Evolutionary conservation across 1,140 invertebrate genomes (phyloP).

Genomic region (Drosophila kanapiae): DNA sequence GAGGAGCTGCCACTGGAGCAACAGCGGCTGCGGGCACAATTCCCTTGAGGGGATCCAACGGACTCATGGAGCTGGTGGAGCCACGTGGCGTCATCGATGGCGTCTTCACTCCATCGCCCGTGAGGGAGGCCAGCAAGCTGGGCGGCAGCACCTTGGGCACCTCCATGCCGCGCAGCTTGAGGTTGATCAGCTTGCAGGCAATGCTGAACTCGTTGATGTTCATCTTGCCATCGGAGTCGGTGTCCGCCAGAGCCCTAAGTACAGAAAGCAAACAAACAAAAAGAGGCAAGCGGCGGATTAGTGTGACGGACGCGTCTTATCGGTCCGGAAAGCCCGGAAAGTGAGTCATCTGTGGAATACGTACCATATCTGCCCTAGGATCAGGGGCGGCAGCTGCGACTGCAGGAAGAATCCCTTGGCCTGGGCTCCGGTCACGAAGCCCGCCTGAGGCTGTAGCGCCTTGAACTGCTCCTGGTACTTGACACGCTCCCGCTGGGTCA

Average conservation of each 20-base stretch:
- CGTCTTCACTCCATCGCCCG: conserved; percentile 78
- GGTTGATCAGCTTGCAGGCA: conserved; percentile 98
- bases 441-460: conserved; percentile 93
- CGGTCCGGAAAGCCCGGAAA: conserved; percentile 11
- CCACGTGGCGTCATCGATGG: conserved; percentile 79
- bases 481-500: conserved; percentile 93
- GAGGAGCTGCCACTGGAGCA: conserved; percentile 44
- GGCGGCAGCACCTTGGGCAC: conserved; percentile 94
- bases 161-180: conserved; percentile 96
- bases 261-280: conserved; percentile 48
- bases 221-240: conserved; percentile 98
- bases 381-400: conserved; percentile 94
- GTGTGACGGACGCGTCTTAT: conserved; percentile 32
- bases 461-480: conserved; percentile 97
- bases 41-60: conserved; percentile 72
- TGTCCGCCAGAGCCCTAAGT: conserved; percentile 95
- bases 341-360: conserved; percentile 86
- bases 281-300: conserved; percentile 11
- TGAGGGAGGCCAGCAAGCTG: conserved; percentile 89
- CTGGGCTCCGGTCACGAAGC: conserved; percentile 96
- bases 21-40: conserved; percentile 36
- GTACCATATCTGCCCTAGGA: conserved; percentile 98
- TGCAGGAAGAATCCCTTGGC: conserved; percentile 97
- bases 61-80: conserved; percentile 77
- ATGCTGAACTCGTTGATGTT: conserved; percentile 98